Base-by-base conservation (phyloP, 2,888 invertebrate genomes). In the Eurytoma californica region DNA sequence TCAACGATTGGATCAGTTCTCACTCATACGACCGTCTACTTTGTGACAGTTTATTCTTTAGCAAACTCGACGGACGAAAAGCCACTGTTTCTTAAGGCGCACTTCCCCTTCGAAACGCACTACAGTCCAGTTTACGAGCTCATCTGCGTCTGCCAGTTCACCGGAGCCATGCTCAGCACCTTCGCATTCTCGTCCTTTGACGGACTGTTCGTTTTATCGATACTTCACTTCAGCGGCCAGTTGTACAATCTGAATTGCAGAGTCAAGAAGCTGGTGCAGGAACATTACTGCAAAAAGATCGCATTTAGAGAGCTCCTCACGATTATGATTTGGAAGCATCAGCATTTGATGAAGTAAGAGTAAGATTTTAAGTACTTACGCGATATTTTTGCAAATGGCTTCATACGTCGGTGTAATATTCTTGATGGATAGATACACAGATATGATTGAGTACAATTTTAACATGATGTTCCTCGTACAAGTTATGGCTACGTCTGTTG, bases 181-280 rank as follows among this genome's bases (percentile, higher is more conserved):
- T 82, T 84, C 24, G 82, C 78, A 14, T 87, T 84, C 66, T 83
- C 86, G 1, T 83, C 82, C 9, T 84, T 84, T 18, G 87, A 87
- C 39, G 80, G 84, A 4, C 84, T 84, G 14, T 67, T 87, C 1
- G 83, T 83, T 0, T 81, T 85, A 14, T 74, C 86, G 3, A 82
- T 86, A 3, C 65, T 86, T 39, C 87, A 87, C 67, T 67, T 86
- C 12, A 87, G 86, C 55, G 86, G 84, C 2, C 88, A 87, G 76
- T 57, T 87, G 3, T 73, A 74, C 5, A 78, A 61, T 72, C n/a
- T 78, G 14, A 57, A n/a, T n/a, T n/a, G n/a, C n/a, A n/a, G n/a
- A n/a, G 39, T 76, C 3, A 16, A 20, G 24, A 55, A 47, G 30
- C 53, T 76, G 5, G 63, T 66, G 3, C 16, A 16, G 14, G 20